phyloP scores from a whole-genome alignment of 2,113 vertebrate species.

The Eonycteris spelaea region DNA sequence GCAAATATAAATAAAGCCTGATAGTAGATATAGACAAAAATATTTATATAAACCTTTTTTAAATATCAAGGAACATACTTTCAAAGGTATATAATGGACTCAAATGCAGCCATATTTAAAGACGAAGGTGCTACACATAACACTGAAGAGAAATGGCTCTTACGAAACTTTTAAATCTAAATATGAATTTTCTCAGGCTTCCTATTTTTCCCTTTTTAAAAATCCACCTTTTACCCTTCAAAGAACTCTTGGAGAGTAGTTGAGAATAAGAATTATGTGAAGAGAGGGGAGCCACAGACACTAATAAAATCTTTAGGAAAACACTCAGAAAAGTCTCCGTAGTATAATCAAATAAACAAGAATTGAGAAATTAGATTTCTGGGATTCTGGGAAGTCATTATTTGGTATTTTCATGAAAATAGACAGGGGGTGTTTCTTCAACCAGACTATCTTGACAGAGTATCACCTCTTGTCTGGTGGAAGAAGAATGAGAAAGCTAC shows the following conservation, averaged over 20 bases:
- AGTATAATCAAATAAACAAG: neutral
- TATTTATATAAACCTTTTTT: neutral
- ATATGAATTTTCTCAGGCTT: neutral
- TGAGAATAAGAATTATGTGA: neutral
- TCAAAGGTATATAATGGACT: neutral
- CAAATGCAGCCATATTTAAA: neutral
- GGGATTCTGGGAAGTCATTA: neutral
- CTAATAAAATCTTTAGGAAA: neutral
- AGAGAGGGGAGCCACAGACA: neutral
- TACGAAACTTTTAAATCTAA: neutral
- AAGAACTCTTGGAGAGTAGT: neutral
- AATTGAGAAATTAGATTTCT: neutral
- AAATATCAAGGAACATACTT: neutral
- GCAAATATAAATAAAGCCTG: neutral
- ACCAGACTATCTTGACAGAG: neutral
- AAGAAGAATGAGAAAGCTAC: neutral
- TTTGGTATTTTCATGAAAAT: neutral
- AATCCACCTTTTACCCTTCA: neutral
- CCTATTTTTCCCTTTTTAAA: neutral
- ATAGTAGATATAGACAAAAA: neutral
- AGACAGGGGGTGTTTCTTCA: neutral
- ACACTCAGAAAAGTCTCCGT: neutral
- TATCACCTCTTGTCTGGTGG: neutral
- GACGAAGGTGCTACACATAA: neutral
- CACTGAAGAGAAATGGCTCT: neutral